A percentile compares a stretch with the other conserved stretches of the same genome.
Conservation (phyloP, 2,888 invertebrate genomes). For the Plemyria rubiginata region DNA sequence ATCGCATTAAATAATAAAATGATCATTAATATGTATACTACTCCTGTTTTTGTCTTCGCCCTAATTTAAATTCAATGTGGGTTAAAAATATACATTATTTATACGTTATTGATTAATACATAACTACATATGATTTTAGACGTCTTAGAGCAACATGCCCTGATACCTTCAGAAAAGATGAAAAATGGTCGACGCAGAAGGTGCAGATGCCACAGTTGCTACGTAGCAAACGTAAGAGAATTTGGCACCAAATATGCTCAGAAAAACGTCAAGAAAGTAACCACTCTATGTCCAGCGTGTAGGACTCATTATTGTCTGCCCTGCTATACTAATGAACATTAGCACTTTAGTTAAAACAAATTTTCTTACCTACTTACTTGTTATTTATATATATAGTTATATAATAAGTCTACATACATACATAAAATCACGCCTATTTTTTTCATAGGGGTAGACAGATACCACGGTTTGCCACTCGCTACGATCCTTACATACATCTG, state of each 20-base stretch:
- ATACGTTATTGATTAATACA: background rate
- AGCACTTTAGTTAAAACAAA: background rate
- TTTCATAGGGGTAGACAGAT: too few species aligned
- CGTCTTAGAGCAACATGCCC: slow-evolving; percentile 22
- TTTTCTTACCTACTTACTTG: background rate
- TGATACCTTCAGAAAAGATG: slow-evolving; percentile 21
- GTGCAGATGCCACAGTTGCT: slow-evolving; percentile 7
- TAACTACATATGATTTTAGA: slow-evolving; percentile 10
- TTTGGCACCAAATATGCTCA: slow-evolving; percentile 15
- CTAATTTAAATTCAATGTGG: too few species aligned
- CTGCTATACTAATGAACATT: slow-evolving; percentile 5
- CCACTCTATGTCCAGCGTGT: slow-evolving; percentile 10
- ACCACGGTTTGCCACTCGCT: too few species aligned
- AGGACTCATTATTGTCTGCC: slow-evolving; percentile 7
- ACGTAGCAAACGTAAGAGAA: slow-evolving; percentile 7
- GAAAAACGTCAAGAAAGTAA: slow-evolving; percentile 19
- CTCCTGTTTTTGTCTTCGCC: too few species aligned
- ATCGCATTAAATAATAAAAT: too few species aligned
- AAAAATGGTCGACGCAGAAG: slow-evolving; percentile 18
- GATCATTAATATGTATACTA: too few species aligned
- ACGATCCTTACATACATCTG: too few species aligned
- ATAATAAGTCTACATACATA: too few species aligned
- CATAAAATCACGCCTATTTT: too few species aligned
- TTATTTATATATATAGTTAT: background rate
- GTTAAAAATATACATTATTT: too few species aligned